Evolutionary conservation across 2,113 vertebrate genomes (phyloP).

Genomic region (Dasyurus viverrinus): DNA sequence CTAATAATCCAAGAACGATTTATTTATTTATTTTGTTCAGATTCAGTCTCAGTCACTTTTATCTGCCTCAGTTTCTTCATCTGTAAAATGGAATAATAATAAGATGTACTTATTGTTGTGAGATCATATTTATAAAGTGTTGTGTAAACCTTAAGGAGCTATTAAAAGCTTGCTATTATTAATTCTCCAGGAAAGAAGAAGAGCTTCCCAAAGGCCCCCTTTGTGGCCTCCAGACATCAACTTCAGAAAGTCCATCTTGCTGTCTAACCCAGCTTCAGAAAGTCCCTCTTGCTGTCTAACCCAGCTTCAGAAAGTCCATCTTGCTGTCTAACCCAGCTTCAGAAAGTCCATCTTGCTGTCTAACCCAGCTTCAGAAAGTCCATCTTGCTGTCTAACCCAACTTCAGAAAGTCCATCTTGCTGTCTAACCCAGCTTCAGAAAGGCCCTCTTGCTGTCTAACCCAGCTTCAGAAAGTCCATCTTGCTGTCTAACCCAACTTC

Average conservation of each 20-base stretch:
- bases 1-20: neutral
- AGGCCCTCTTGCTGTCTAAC: too few species aligned
- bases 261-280: constrained; percentile 45
- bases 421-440: constrained; percentile 45
- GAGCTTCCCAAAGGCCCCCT: constrained; percentile 30
- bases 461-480: constrained; percentile 59
- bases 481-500: constrained; percentile 38
- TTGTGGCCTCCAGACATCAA: neutral
- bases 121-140: neutral
- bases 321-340: constrained; percentile 41
- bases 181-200: constrained; percentile 32
- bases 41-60: neutral
- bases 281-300: too few species aligned
- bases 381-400: too few species aligned
- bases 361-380: too few species aligned
- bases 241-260: constrained; percentile 54
- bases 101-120: neutral
- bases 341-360: constrained; percentile 57
- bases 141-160: neutral
- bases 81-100: neutral
- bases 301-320: constrained; percentile 59
- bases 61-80: neutral
- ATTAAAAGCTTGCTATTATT: neutral
- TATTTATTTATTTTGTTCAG: neutral
- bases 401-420: constrained; percentile 54